Base-by-base conservation (phyloP, 2,797 vertebrate species). In the Vespertilio murinus region DNA sequence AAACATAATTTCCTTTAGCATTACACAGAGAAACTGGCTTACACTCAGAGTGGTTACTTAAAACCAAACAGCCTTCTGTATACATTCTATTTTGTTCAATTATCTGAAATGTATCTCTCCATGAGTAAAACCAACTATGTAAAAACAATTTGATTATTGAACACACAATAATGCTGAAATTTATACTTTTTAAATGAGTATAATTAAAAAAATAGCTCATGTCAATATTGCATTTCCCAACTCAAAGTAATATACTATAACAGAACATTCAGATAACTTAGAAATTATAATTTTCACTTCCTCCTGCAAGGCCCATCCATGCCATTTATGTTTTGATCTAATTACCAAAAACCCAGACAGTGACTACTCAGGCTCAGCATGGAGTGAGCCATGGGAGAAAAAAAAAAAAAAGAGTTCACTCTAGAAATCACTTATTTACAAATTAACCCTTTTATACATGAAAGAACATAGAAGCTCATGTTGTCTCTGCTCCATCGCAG, bases 161-260 rank as follows among this genome's bases (percentile, higher is more conserved):
- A 90, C 8, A 79, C 11, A 90, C 5, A 56, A 70, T 61, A 93
- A 74, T 94, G 13, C 23, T 94, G n/a, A 88, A 96, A 93, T 86
- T 71, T 77, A 22, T 93, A 47, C 59, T 78, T 91, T 81, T 81
- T 30, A 52, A 91, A 93, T 88, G 30, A 13, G 1, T 61, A 75
- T 12, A 83, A 71, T 96, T 97, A 33, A 94, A 91, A 95, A 96
- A 84, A 94, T 65, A 95, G 74, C 79, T 88, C 94, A 54, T 38
- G 23, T 42, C 81, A 90, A 61, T 40, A 47, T 30, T 54, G 17
- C 3, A 79, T 93, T 16, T 94, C 11, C 67, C 86, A 30, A 61
- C 85, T 88, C 77, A 94, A 78, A 94, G 28, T 67, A 13, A 78
- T 40, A 18, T 42, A 59, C 74, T 64, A 77, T 30, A 92, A 45